Percentiles rank a stretch among this genome's conserved stretches.
These are phyloP conservation scores for Ginglymostoma cirratum DNA, from an alignment of 2,113 vertebrate species.

Conservation along the genomic window DNA sequence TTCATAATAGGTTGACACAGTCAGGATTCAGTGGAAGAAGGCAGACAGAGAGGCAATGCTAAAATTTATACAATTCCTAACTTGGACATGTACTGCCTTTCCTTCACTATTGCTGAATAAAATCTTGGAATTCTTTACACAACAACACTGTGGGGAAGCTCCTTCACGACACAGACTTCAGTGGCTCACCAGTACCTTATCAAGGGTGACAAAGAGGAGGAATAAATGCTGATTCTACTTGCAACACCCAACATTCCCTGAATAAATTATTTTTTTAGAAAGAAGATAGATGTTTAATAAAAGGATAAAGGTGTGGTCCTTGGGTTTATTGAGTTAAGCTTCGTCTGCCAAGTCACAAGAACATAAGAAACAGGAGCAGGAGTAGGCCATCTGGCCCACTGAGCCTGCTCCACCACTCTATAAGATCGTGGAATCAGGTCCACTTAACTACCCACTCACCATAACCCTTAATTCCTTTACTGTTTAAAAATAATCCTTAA, in stretches of 20 bases:
- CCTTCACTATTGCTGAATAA: background rate
- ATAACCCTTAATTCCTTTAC: too few species aligned
- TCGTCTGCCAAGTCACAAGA: background rate
- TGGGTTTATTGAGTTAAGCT: background rate
- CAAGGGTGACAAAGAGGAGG: background rate
- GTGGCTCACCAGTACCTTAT: background rate
- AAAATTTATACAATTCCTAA: background rate
- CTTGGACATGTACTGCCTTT: background rate
- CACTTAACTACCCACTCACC: too few species aligned
- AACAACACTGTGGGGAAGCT: too few species aligned
- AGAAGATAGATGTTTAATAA: background rate
- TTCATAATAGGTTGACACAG: background rate
- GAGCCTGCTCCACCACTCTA: too few species aligned
- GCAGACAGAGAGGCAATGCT: background rate
- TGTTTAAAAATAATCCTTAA: too few species aligned
- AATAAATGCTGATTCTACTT: background rate
- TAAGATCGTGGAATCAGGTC: too few species aligned
- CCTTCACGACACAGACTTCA: background rate
- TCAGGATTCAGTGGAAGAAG: background rate
- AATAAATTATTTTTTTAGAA: background rate
- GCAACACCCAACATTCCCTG: background rate
- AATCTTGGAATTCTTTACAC: background rate
- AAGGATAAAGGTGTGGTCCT: background rate
- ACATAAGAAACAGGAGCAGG: too few species aligned
- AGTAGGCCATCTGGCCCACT: too few species aligned